Percentiles rank a stretch among this genome's conserved stretches.
phyloP scores from a whole-genome alignment of 2,797 vertebrate genomes.

The Gorsachius magnificus region DNA sequence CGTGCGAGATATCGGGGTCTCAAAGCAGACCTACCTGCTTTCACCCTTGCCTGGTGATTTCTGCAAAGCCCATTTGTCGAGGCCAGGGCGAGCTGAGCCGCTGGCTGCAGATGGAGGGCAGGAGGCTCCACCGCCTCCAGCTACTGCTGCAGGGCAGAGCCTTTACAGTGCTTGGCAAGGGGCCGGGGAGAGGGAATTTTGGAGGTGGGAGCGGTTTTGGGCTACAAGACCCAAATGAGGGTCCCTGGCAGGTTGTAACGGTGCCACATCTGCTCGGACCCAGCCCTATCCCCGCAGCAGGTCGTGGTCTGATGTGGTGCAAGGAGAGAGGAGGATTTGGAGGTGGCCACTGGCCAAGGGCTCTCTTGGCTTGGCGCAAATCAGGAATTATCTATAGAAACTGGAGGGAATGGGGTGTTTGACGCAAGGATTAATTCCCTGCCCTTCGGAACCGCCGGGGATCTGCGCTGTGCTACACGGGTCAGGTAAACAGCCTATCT shows the following conservation, averaged over 20 bases:
- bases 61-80: fast-evolving
- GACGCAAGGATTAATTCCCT: not conserved
- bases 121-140: not conserved
- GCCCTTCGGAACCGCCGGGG: not conserved
- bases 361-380: not conserved
- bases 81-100: fast-evolving
- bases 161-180: not conserved
- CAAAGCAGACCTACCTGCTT: not conserved
- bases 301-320: fast-evolving
- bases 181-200: not conserved
- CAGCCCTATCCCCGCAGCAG: not conserved
- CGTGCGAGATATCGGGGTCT: fast-evolving
- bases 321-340: not conserved
- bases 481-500: not conserved
- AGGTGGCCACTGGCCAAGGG: not conserved
- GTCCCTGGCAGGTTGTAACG: not conserved
- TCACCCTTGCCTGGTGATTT: not conserved
- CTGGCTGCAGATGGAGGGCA: not conserved
- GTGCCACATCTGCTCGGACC: fast-evolving
- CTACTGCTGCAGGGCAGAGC: not conserved
- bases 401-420: fast-evolving
- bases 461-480: fast-evolving
- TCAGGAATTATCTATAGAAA: not conserved
- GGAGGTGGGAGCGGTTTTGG: not conserved
- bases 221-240: not conserved